Base-by-base conservation (phyloP, 2,113 vertebrate species). In the Grantiella picta region DNA sequence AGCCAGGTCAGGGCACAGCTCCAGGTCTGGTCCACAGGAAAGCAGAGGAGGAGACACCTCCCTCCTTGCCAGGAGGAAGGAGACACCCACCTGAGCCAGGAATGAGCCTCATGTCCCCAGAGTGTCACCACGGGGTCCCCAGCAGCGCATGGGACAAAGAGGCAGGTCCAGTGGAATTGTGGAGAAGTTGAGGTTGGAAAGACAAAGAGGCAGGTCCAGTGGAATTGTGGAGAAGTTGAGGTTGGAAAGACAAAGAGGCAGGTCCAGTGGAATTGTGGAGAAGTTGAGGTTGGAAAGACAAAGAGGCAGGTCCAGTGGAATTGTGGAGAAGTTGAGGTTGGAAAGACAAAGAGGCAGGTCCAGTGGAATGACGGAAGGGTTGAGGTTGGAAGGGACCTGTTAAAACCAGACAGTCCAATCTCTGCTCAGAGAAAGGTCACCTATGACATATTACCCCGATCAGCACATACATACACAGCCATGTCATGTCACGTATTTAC, bases 101-200 rank as follows among this genome's bases (percentile, higher is more conserved):
- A 86, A 47, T 1, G 12, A 90, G n/a, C 13, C 53, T 15, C 36
- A 3, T 0, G 31, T 20, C 33, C 56, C 50, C 65, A 18, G 21
- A 2, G 2, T 18, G 50, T 8, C 49, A 15, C 0, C 0, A 20
- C 6, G 7, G 66, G 29, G 29, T 22, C 52, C 44, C 60, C 57
- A n/a, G 36, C 57, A 50, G 68, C 64, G 44, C 2, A 53, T 14
- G n/a, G 60, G 45, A 38, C 14, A 42, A 42, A 6, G 22, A 40
- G 36, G 20, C 3, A 25, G 36, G 17, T 38, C 52, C 70, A 54
- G 33, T 50, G 70, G 42, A 64, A 13, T 21, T 22, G 40, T 4
- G 11, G 50, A 27, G 35, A 3, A 9, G 35, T 2, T 27, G 29
- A 49, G 40, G 42, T 3, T 65, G 44, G 65, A 20, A 64, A 10